These are phyloP conservation scores for Pseudorhiza aurosa DNA, from an alignment of 30 jellyfish, hydroid and myxozoan species.

Conservation along the genomic window DNA sequence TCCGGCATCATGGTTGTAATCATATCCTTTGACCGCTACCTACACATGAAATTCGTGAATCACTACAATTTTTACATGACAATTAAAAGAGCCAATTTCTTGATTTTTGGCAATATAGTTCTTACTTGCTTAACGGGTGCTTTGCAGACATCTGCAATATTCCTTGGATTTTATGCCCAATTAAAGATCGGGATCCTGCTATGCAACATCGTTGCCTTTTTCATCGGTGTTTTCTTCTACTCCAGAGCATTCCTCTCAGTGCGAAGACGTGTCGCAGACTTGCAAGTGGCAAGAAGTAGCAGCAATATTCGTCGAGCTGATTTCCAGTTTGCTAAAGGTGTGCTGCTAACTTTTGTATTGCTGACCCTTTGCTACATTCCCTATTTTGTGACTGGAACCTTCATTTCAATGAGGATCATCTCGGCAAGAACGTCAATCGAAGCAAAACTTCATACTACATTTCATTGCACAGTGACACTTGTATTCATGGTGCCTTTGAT, in stretches of 20 bases:
- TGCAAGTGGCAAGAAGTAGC: neutral
- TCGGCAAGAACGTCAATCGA: neutral
- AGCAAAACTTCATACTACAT: neutral
- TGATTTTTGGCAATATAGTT: neutral
- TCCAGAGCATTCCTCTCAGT: neutral
- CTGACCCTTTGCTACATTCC: neutral
- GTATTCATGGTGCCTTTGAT: slow-evolving; percentile 3
- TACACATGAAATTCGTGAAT: neutral
- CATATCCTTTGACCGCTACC: slow-evolving; percentile 3
- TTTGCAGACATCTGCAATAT: neutral
- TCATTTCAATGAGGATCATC: neutral
- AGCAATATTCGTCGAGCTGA: neutral
- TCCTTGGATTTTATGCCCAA: neutral
- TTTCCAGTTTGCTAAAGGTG: slow-evolving; percentile 1
- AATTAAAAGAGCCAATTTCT: neutral
- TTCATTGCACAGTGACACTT: neutral
- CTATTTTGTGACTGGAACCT: neutral
- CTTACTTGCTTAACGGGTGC: neutral
- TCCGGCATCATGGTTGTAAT: neutral
- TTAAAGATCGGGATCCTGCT: neutral
- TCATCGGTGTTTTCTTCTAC: neutral
- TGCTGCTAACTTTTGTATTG: neutral
- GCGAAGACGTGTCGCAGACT: neutral
- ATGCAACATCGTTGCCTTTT: neutral
- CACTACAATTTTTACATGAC: slow-evolving; percentile 7